Conservation (phyloP, 2,113 vertebrate species). For the Amblyopsis rosae region DNA sequence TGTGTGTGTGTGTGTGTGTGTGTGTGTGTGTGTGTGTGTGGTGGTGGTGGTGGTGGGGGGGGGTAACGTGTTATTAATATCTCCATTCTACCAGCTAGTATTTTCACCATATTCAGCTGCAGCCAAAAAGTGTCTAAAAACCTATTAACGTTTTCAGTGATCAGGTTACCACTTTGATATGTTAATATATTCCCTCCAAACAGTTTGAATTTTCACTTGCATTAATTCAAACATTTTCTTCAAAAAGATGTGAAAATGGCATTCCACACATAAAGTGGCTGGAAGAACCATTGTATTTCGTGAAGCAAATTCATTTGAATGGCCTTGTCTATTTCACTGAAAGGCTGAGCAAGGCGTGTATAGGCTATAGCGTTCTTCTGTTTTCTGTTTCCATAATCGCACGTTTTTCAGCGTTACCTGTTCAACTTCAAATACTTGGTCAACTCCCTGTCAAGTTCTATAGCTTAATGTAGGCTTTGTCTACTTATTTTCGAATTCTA, state of each 20-base stretch:
- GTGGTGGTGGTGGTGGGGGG: neutral
- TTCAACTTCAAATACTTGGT: neutral
- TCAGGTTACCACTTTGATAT: conserved; percentile 92
- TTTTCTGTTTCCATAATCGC: neutral
- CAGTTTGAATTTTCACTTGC: conserved; percentile 89
- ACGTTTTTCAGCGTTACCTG: neutral
- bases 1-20: conserved; percentile 1
- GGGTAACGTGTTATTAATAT: conserved; percentile 5
- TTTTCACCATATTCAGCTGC: conserved; percentile 82
- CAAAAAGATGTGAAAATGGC: conserved; percentile 85
- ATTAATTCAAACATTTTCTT: conserved; percentile 88
- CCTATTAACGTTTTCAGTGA: conserved; percentile 84
- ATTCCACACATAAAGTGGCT: conserved; percentile 72
- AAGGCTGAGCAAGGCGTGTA: conserved; percentile 18
- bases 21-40: conserved; percentile 5
- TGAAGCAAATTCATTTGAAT: conserved; percentile 35
- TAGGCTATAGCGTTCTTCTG: conserved; percentile 1
- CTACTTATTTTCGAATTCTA: neutral
- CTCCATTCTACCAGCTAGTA: conserved; percentile 82
- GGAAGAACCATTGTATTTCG: conserved; percentile 68
- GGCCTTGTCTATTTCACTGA: conserved; percentile 27
- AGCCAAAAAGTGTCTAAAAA: conserved; percentile 84
- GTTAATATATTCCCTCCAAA: conserved; percentile 88
- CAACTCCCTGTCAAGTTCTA: neutral
- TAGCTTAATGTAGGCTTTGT: neutral